phyloP scores from a whole-genome alignment of 2,888 invertebrate genomes.

The Drosophila lacicola region DNA sequence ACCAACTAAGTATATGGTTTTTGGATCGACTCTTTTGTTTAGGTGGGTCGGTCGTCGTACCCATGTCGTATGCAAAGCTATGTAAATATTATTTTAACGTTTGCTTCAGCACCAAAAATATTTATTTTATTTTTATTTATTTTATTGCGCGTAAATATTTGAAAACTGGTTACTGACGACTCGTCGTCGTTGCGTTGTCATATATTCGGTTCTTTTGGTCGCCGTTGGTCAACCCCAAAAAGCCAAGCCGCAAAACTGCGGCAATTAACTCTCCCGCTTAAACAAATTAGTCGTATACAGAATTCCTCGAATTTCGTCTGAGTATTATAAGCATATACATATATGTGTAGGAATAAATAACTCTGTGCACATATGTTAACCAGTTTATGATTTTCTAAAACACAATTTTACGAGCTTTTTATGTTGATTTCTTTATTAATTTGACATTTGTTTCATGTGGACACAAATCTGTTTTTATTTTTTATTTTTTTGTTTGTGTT shows the following conservation, averaged over 20 bases:
- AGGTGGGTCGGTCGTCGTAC: constrained; percentile 19
- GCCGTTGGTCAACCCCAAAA: constrained; percentile 10
- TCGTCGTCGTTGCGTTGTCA: constrained; percentile 14
- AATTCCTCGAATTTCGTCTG: constrained; percentile 49
- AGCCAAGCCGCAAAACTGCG: constrained; percentile 26
- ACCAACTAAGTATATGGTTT: constrained; percentile 23
- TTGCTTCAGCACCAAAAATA: constrained; percentile 35
- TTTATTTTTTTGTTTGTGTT: constrained; percentile 1
- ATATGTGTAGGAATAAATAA: neutral
- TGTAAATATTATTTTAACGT: constrained; percentile 56
- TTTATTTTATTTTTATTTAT: constrained; percentile 9
- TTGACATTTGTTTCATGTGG: constrained; percentile 40
- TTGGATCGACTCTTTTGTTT: neutral
- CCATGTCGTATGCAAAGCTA: constrained; percentile 31
- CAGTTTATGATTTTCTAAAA: constrained; percentile 46
- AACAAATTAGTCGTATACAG: constrained; percentile 49
- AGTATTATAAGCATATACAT: constrained; percentile 22
- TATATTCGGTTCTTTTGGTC: constrained; percentile 9
- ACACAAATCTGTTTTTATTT: constrained; percentile 47
- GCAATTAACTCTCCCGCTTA: constrained; percentile 47
- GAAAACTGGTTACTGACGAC: constrained; percentile 48
- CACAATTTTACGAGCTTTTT: constrained; percentile 55
- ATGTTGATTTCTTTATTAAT: constrained; percentile 58
- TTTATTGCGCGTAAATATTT: constrained; percentile 34
- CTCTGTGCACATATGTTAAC: constrained; percentile 23